phyloP scores from a whole-genome alignment of 2,797 vertebrate species.

The Crax fasciolata region DNA sequence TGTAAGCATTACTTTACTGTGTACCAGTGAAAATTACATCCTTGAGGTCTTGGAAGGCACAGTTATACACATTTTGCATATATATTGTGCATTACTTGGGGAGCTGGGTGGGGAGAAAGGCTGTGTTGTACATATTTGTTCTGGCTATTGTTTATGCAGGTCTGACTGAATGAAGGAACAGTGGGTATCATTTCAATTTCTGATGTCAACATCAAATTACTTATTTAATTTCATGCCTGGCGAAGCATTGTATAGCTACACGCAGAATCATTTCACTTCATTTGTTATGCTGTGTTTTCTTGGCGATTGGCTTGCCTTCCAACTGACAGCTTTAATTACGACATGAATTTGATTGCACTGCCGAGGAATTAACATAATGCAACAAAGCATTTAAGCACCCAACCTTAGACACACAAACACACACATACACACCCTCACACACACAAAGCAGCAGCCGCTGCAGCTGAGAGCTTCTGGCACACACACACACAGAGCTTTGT shows the following conservation, averaged over 20 bases:
- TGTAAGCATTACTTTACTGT: constrained; percentile 72
- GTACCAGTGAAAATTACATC: constrained; percentile 83
- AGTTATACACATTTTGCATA: constrained; percentile 83
- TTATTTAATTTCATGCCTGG: constrained; percentile 99
- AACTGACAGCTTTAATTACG: constrained; percentile 98
- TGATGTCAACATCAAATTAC: constrained; percentile 99
- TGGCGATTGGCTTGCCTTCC: constrained; percentile 91
- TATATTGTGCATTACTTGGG: constrained; percentile 85
- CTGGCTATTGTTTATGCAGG: constrained; percentile 88
- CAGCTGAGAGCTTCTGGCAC: constrained; percentile 26
- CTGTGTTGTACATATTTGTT: constrained; percentile 84
- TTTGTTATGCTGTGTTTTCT: constrained; percentile 93
- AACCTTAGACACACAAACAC: constrained; percentile 74
- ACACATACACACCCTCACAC: not conserved
- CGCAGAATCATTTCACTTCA: constrained; percentile 93
- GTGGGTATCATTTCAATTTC: constrained; percentile 97
- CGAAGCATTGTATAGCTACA: constrained; percentile 96
- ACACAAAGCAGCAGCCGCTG: constrained; percentile 30
- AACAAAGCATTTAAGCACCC: constrained; percentile 86
- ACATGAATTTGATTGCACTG: constrained; percentile 93
- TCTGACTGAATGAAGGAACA: constrained; percentile 90
- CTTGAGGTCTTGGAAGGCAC: constrained; percentile 80
- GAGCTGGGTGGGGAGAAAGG: constrained; percentile 78
- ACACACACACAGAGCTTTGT: not conserved
- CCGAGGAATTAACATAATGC: constrained; percentile 89